phyloP scores from a whole-genome alignment of 2,797 vertebrate species.

The Tinamus major region DNA sequence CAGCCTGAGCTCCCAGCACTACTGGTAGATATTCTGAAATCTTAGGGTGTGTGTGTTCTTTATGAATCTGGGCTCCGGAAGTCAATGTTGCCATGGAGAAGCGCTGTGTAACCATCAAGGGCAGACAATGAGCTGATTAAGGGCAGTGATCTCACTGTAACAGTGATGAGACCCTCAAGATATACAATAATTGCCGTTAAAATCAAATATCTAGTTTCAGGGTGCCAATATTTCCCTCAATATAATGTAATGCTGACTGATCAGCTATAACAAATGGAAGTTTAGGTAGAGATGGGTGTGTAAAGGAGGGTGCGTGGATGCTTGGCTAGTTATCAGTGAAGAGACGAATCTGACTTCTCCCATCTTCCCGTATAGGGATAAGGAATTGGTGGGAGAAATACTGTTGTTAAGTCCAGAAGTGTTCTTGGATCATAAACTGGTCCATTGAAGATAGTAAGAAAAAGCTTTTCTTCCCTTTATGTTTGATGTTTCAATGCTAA shows the following conservation, averaged over 20 bases:
- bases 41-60: neutral
- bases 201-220: constrained; percentile 5
- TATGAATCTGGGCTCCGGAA: neutral
- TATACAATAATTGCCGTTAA: neutral
- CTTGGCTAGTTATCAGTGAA: neutral
- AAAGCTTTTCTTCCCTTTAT: too few species aligned
- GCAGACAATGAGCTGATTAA: constrained; percentile 41
- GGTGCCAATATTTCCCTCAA: neutral
- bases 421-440: neutral
- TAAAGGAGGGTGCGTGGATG: neutral
- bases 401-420: neutral
- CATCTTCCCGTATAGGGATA: neutral
- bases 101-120: neutral
- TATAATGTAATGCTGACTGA: neutral
- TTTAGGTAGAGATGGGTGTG: neutral
- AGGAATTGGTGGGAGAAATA: neutral
- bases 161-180: constrained; percentile 5
- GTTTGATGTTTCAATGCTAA: neutral
- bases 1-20: neutral
- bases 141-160: constrained; percentile 13
- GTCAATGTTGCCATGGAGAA: constrained; percentile 64
- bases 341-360: neutral
- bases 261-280: neutral
- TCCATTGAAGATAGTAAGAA: neutral
- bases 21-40: neutral